These are phyloP conservation scores for Watsonalla binaria DNA, from an alignment of 2,888 invertebrate species.

Conservation along the genomic window DNA sequence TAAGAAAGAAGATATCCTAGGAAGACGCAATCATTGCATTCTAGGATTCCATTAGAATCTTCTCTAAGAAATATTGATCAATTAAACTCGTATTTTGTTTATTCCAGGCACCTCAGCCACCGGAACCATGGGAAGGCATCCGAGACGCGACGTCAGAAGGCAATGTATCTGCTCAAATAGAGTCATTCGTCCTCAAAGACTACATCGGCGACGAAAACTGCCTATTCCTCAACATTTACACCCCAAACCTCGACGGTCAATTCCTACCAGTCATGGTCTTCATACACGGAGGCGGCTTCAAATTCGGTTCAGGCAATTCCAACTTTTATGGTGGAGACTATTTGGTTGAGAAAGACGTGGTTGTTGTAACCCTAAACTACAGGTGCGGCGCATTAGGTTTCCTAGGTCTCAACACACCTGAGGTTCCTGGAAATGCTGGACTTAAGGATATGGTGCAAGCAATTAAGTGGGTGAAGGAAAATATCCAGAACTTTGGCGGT, in stretches of 20 bases:
- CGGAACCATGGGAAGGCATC: conserved; percentile 77
- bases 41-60: too few species aligned
- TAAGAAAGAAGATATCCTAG: too few species aligned
- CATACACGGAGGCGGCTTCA: conserved; percentile 77
- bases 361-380: conserved; percentile 78
- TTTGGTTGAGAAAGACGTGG: conserved; percentile 76
- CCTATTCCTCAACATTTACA: conserved; percentile 83
- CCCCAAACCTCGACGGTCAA: conserved; percentile 74
- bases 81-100: neutral
- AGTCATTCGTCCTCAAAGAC: conserved; percentile 50
- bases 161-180: conserved; percentile 79
- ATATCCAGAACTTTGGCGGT: conserved; percentile 64
- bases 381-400: conserved; percentile 70
- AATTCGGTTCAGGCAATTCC: conserved; percentile 72
- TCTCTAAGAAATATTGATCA: neutral
- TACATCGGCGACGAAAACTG: conserved; percentile 82
- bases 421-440: conserved; percentile 69
- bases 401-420: conserved; percentile 61
- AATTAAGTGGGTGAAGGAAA: conserved; percentile 60
- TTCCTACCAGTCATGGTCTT: conserved; percentile 78
- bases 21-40: too few species aligned
- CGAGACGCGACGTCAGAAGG: conserved; percentile 81
- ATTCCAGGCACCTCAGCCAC: conserved; percentile 78
- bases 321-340: conserved; percentile 71
- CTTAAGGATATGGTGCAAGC: conserved; percentile 63